Evolutionary conservation across 2,797 vertebrate species (phyloP).

Genomic region (Margarornis squamiger): DNA sequence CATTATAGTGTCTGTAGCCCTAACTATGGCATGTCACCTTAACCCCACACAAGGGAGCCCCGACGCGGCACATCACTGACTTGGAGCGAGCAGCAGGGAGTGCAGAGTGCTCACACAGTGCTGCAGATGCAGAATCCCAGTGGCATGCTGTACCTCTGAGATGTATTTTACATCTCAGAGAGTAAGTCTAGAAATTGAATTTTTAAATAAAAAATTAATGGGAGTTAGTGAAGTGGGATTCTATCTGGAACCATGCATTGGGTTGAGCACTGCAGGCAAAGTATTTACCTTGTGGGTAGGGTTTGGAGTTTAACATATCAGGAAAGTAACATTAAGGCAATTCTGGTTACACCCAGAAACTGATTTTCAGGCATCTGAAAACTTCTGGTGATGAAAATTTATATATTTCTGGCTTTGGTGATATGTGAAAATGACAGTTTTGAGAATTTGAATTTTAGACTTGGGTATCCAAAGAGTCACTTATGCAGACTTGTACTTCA

Average conservation of each 20-base stretch:
- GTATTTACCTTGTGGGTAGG: not conserved
- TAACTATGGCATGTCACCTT: not conserved
- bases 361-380: not conserved
- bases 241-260: not conserved
- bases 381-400: not conserved
- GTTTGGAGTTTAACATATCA: not conserved
- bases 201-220: not conserved
- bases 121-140: not conserved
- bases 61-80: not conserved
- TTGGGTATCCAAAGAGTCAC: not conserved
- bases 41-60: not conserved
- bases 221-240: not conserved
- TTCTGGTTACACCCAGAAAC: not conserved
- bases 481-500: not conserved
- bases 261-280: not conserved
- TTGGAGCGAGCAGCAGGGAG: not conserved
- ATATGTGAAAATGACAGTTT: not conserved
- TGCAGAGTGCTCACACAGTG: fast-evolving
- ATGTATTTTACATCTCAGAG: not conserved
- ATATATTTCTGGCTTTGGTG: not conserved
- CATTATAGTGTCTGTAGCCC: not conserved
- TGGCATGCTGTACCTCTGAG: fast-evolving
- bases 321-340: not conserved
- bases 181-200: not conserved
- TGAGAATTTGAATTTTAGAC: not conserved